Base-by-base conservation (phyloP, 2,888 invertebrate species). In the Rotaria socialis region DNA sequence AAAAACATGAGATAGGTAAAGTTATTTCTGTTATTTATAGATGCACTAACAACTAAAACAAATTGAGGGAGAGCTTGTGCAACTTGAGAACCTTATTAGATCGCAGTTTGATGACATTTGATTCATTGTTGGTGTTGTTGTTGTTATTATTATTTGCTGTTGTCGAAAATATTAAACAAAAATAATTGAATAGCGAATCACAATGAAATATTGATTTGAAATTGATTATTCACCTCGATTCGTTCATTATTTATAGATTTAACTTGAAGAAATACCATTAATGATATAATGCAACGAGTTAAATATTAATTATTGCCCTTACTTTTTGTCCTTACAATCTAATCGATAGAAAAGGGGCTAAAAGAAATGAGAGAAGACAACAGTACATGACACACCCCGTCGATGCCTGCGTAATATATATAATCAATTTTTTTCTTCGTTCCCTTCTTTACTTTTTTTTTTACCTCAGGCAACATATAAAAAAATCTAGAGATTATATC, bases 71-170 rank as follows among this genome's bases (percentile, higher is more conserved):
- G 67, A 67, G 35, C 41, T 67, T 67, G 67, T 67, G 67, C 35
- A 67, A 67, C 35, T 67, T 41, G 67, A 67, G 67, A 67, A 67
- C 67, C 35, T 41, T 67, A 67, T 67, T 67, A 67, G 35, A 67
- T 19, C 16, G 4, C 16, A 2, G 19, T 7, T 67, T 19, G 67
- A 67, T 67, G 41, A 67, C 67, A 67, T 67, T 67, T 67, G 67
- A 67, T 27, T 67, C 41, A 27, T 60, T 60, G 60, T 60, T 60
- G 58, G n/a, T 60, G 35, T 67, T 35, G 19, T 67, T 67, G 14
- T 67, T 67, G 2, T 35, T 67, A 35, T 67, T 67, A 35, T 67
- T 67, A 35, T 67, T 67, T 35, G 0, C 67, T 67, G 67, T 19
- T 67, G 19, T 67, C 7, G 6, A 35, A 67, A 67, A 67, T 16